Percentiles rank a stretch among this genome's conserved stretches.
Evolutionary conservation across 2,113 vertebrate species (phyloP).

Genomic region (Tautogolabrus adspersus): DNA sequence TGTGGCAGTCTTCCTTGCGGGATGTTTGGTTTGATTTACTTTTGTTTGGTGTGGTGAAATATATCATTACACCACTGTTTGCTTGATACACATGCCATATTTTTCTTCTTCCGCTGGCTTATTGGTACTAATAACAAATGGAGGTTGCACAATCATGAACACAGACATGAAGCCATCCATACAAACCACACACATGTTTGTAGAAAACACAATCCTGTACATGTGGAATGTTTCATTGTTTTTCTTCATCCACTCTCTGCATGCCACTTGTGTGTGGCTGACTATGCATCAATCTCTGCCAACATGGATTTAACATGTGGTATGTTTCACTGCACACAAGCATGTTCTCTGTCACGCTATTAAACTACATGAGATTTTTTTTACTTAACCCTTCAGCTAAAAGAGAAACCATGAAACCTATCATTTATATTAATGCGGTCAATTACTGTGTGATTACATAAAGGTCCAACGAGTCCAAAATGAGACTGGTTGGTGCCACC

Average conservation of each 20-base stretch:
- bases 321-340: slow-evolving; percentile 13
- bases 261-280: slow-evolving; percentile 6
- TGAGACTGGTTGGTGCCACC: too few relatives aligned
- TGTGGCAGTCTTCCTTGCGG: slow-evolving; percentile 19
- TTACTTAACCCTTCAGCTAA: neutral
- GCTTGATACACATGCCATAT: slow-evolving; percentile 24
- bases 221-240: slow-evolving; percentile 17
- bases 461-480: too few relatives aligned
- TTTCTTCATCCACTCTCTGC: slow-evolving; percentile 1
- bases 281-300: slow-evolving; percentile 8
- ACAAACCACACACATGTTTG: slow-evolving; percentile 30
- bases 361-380: neutral
- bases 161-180: slow-evolving; percentile 16
- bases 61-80: slow-evolving; percentile 26
- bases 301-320: slow-evolving; percentile 13
- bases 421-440: neutral
- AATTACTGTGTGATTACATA: neutral
- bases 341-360: slow-evolving; percentile 1
- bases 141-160: neutral
- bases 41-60: slow-evolving; percentile 52
- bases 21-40: slow-evolving; percentile 63
- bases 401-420: neutral
- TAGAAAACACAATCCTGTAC: slow-evolving; percentile 13
- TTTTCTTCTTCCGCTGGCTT: slow-evolving; percentile 7
- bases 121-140: slow-evolving; percentile 12